Evolutionary conservation across 2,888 invertebrate species (phyloP).

Genomic region (Xestobium rufovillosum): DNA sequence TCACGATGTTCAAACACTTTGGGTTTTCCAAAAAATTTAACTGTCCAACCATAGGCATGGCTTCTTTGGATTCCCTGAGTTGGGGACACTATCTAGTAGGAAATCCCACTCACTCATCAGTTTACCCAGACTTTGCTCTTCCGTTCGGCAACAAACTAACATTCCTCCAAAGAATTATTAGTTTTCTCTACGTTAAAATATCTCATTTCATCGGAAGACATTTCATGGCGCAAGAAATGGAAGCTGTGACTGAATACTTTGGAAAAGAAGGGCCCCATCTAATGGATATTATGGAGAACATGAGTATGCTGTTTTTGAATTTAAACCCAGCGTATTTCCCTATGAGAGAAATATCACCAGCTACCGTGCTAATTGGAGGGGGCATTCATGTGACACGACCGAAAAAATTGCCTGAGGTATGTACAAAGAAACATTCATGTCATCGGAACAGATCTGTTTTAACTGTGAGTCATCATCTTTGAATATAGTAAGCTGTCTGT

Average conservation of each 20-base stretch:
- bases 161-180: constrained; percentile 24
- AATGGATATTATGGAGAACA: constrained; percentile 26
- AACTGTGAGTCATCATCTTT: too few relatives aligned
- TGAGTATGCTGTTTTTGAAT: background rate
- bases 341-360: background rate
- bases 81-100: constrained; percentile 27
- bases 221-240: constrained; percentile 7
- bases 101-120: constrained; percentile 30
- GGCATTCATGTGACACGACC: background rate
- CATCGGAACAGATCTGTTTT: too few relatives aligned
- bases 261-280: constrained; percentile 20
- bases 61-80: constrained; percentile 25
- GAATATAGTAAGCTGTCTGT: too few relatives aligned
- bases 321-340: background rate
- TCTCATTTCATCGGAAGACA: background rate
- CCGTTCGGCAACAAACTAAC: constrained; percentile 22
- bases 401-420: background rate
- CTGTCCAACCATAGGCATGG: constrained; percentile 31
- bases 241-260: constrained; percentile 23
- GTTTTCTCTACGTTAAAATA: constrained; percentile 10
- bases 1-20: constrained; percentile 23
- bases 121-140: constrained; percentile 29
- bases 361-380: background rate
- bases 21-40: constrained; percentile 30
- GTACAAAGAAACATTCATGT: too few relatives aligned